Evolutionary conservation across 2,797 vertebrate species (phyloP), one percentile per base, ranked within the genome.

Genomic region (Uromys caudimaculatus): DNA sequence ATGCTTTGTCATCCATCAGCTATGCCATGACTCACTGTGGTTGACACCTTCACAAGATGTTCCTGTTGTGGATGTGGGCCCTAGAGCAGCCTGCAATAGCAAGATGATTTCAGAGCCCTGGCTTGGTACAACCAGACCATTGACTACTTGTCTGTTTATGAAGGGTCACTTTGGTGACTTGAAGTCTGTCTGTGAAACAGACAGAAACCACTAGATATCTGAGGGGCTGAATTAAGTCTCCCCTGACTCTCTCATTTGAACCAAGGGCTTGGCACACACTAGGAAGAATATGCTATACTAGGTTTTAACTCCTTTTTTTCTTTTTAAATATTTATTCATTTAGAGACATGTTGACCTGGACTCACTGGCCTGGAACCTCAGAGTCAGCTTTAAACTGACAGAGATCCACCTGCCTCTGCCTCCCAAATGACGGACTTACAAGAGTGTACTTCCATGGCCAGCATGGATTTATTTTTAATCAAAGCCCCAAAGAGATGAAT

Each of bases 1-100:
- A 29, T 93, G 95, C 97, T 87, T 47, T 14, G 13, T 95, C 95
- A 96, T 87, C 52, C 13, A 0, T 90, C 92, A 93, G 94, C 92
- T 96, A 50, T 91, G 93, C 87, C 44, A 4, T 96, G 95, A 96
- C 92, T 96, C 95, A 96, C 52, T 2, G 85, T 56, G 62, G 73
- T 85, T 12, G 0, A 64, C 62, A 92, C 90, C 87, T 96, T 90
- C 64, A 77, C 6, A 47, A 89, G 81, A 60, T 85, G 87, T 90
- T 94, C 92, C 95, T 96, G 92, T 69, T 0, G 6, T 69, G 86
- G 52, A 76, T 0, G 0, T n/a, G 10, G 75, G 60, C 7, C 83
- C 52, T 16, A 16, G 77, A 85, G 44, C 81, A 94, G 54, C 60
- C 81, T 62, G 47, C 3, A 27, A 75, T 13, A 58, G 81, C 54